These are phyloP conservation scores for Lasius fuliginosus DNA, from an alignment of 2,888 invertebrate genomes.

Conservation along the genomic window DNA sequence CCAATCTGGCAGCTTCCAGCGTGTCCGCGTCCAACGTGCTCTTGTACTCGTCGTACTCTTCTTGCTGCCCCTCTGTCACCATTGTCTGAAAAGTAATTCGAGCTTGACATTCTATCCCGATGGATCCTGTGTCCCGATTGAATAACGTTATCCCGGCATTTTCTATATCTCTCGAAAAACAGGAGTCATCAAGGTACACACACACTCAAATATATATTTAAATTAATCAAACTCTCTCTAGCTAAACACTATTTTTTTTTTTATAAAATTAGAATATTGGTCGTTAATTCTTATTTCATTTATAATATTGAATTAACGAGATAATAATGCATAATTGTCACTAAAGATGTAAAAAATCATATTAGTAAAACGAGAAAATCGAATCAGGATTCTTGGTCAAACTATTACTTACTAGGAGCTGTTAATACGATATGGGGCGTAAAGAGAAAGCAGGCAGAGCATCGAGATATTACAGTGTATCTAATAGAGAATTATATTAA, in stretches of 20 bases:
- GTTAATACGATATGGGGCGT: conserved; percentile 41
- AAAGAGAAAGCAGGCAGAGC: conserved; percentile 42
- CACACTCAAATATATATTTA: neutral
- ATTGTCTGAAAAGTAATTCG: conserved; percentile 40
- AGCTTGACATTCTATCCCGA: neutral
- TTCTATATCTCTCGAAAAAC: neutral
- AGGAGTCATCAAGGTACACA: too few relatives aligned
- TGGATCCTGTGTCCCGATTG: neutral
- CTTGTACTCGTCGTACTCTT: conserved; percentile 73
- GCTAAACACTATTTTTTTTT: neutral
- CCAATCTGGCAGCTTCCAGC: conserved; percentile 83
- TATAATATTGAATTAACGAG: neutral
- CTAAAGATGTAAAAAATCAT: conserved; percentile 14
- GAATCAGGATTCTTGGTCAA: conserved; percentile 16
- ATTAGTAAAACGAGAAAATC: neutral
- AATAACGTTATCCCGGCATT: neutral
- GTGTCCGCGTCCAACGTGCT: conserved; percentile 76
- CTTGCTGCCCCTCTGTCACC: conserved; percentile 39
- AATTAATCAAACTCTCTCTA: neutral
- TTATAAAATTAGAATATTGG: neutral
- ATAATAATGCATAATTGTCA: neutral
- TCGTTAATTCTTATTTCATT: neutral
- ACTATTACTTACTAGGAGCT: neutral
- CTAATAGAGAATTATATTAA: conserved; percentile 11
- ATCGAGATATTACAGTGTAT: neutral